Conservation (phyloP, 2,797 vertebrate genomes). For the Tangara arthus region DNA sequence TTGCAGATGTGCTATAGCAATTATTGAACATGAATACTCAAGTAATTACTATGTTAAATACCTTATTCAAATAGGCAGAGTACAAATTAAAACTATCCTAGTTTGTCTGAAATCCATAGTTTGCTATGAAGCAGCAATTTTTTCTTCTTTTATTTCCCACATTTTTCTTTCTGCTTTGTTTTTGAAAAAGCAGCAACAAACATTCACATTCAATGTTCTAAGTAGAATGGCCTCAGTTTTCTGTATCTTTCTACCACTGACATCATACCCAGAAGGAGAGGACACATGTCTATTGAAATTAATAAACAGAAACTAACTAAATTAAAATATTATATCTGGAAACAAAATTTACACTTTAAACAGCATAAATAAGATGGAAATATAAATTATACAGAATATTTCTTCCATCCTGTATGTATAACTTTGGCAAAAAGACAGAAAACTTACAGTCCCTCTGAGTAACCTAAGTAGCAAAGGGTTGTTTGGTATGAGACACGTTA, state of each 20-base stretch:
- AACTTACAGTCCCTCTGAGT: neutral
- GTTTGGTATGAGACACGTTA: neutral
- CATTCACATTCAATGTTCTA: neutral
- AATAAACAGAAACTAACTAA: neutral
- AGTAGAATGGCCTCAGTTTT: neutral
- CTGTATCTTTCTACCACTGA: neutral
- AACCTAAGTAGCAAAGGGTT: neutral
- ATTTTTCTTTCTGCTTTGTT: neutral
- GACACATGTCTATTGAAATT: neutral
- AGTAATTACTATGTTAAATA: constrained; percentile 66
- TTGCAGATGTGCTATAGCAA: constrained; percentile 56
- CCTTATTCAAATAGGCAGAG: constrained; percentile 38
- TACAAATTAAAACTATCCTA: constrained; percentile 40
- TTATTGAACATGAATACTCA: constrained; percentile 58
- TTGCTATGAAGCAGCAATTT: neutral
- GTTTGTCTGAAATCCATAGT: neutral
- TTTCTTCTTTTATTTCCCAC: neutral
- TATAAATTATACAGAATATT: neutral
- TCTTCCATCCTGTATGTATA: neutral
- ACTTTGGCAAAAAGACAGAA: neutral
- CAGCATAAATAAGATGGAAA: neutral
- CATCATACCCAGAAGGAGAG: neutral
- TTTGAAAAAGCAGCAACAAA: neutral
- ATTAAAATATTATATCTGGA: neutral
- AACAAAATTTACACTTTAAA: neutral